Conservation (phyloP, 2,888 invertebrate species). For the Biston stratarius region DNA sequence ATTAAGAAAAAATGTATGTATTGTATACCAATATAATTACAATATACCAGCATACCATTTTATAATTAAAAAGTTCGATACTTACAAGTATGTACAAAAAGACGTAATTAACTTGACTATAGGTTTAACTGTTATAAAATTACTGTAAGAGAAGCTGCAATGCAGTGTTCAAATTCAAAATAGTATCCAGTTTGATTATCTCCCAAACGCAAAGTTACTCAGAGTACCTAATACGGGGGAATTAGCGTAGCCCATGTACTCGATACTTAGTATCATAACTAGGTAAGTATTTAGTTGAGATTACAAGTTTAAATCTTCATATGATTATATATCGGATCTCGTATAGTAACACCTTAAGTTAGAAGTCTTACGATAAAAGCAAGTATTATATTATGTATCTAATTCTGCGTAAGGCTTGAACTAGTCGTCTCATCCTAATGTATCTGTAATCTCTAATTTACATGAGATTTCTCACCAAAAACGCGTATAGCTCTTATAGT, state of each 20-base stretch:
- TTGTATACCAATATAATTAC: no score
- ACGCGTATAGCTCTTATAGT: no score
- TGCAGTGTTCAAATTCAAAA: conserved; percentile 57
- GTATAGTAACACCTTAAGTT: background rate
- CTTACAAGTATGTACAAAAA: background rate
- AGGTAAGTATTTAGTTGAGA: conserved; percentile 3
- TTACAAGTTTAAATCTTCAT: background rate
- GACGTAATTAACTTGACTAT: background rate
- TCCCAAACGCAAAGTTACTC: conserved; percentile 60
- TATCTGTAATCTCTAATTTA: no score
- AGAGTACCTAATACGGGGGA: conserved; percentile 13
- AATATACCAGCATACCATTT: no score
- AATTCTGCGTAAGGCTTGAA: no score
- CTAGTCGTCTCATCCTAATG: no score
- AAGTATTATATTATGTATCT: no score
- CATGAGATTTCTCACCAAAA: no score
- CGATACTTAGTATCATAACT: conserved; percentile 8
- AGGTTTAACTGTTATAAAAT: conserved; percentile 69
- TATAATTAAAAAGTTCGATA: background rate
- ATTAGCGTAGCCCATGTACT: conserved; percentile 17
- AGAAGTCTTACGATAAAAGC: no score
- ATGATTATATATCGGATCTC: background rate
- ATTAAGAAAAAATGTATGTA: no score
- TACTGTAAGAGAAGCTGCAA: conserved; percentile 69
- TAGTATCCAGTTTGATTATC: conserved; percentile 62